Evolutionary conservation across 2,797 vertebrate species (phyloP).

Genomic region (Heliangelus exortis): DNA sequence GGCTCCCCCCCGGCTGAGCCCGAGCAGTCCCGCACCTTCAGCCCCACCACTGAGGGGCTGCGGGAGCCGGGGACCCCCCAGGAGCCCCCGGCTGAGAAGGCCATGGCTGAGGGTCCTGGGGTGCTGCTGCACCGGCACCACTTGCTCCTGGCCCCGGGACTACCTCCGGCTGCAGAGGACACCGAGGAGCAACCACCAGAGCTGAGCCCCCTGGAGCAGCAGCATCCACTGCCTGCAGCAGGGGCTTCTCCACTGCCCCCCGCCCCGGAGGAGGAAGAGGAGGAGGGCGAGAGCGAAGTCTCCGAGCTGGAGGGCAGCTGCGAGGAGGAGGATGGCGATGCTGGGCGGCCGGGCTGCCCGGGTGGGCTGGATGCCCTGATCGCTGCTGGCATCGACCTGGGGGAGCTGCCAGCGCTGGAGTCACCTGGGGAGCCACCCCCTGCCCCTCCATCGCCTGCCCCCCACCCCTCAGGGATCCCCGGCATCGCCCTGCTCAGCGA

Average conservation of each 20-base stretch:
- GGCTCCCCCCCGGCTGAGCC: conserved; percentile 82
- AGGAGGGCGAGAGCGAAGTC: conserved; percentile 50
- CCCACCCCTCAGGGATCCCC: conserved; percentile 79
- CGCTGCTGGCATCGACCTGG: conserved; percentile 86
- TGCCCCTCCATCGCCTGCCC: conserved; percentile 1
- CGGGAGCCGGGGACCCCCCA: conserved; percentile 16
- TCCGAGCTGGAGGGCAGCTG: conserved; percentile 12
- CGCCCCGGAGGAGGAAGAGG: conserved; percentile 26
- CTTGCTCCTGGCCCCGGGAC: conserved; percentile 10
- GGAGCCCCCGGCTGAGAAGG: neutral
- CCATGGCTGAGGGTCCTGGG: neutral
- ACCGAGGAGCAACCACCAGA: neutral
- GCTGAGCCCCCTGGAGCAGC: conserved; percentile 53
- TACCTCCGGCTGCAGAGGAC: neutral
- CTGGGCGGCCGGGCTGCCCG: conserved; percentile 66
- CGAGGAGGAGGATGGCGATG: neutral
- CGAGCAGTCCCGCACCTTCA: conserved; percentile 83
- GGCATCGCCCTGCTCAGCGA: conserved; percentile 95
- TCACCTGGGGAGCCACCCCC: neutral
- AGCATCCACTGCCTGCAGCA: fast-evolving
- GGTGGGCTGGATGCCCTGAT: conserved; percentile 91
- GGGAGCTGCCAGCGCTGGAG: conserved; percentile 67
- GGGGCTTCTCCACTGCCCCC: neutral
- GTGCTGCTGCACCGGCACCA: conserved; percentile 63
- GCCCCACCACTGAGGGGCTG: conserved; percentile 77